Conservation (phyloP, 2,888 invertebrate species). For the Dione vanillae region DNA sequence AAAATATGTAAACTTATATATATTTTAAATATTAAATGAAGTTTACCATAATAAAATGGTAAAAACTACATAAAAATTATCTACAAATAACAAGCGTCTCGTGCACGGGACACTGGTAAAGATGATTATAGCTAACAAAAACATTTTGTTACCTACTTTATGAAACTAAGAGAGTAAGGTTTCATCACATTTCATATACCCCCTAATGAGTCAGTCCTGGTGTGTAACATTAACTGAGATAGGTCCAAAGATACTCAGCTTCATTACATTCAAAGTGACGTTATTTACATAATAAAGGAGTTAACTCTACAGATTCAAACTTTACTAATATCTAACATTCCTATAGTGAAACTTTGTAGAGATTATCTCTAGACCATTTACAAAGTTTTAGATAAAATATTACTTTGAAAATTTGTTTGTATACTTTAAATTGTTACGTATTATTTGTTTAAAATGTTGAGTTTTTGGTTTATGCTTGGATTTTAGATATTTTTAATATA, state of each 20-base stretch:
- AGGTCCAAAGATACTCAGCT: conserved; percentile 21
- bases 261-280: conserved; percentile 30
- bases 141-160: not conserved
- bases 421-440: not conserved
- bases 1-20: too few relatives aligned
- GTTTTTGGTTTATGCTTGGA: not conserved
- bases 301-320: conserved; percentile 31
- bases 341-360: conserved; percentile 33
- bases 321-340: conserved; percentile 44
- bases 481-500: not conserved
- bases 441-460: not conserved
- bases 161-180: not conserved
- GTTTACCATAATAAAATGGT: too few relatives aligned
- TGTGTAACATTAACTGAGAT: conserved; percentile 27
- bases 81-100: too few relatives aligned
- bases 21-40: too few relatives aligned
- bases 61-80: too few relatives aligned
- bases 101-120: too few relatives aligned
- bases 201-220: conserved; percentile 2
- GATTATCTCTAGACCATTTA: conserved; percentile 34
- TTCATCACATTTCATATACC: conserved; percentile 10
- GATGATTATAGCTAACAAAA: too few relatives aligned
- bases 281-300: conserved; percentile 40
- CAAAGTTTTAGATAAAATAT: not conserved
- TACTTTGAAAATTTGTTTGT: not conserved